Conservation (phyloP, 2,888 invertebrate species). For the Aphidius colemani region DNA sequence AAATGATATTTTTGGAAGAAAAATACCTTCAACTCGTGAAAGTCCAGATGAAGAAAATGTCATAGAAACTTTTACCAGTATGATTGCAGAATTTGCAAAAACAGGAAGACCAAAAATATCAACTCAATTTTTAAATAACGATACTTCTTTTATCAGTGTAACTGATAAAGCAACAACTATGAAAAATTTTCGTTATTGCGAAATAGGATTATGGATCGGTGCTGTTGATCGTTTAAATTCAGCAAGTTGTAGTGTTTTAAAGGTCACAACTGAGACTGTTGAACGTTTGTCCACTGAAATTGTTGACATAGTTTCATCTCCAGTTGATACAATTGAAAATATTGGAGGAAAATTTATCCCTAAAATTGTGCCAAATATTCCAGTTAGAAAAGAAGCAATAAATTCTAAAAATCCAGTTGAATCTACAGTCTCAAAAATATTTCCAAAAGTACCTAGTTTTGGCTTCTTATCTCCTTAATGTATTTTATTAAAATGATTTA, state of each 20-base stretch:
- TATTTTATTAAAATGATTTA: too few species aligned
- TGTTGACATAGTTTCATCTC: background rate
- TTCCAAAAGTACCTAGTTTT: background rate
- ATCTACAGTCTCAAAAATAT: too few species aligned
- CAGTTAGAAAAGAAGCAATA: background rate
- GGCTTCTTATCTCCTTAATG: constrained; percentile 5
- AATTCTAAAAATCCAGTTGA: too few species aligned
- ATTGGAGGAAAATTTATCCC: background rate
- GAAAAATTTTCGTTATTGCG: constrained; percentile 65
- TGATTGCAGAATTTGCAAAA: constrained; percentile 72
- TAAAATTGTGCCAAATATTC: background rate
- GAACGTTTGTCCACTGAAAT: constrained; percentile 21
- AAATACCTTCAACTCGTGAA: background rate
- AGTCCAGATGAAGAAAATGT: constrained; percentile 67
- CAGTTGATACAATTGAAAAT: constrained; percentile 3
- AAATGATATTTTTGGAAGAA: constrained; percentile 41
- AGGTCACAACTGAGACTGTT: constrained; percentile 37
- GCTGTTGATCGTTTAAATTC: constrained; percentile 66
- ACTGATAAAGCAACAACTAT: constrained; percentile 60
- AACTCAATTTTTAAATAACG: constrained; percentile 43
- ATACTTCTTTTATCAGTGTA: constrained; percentile 65
- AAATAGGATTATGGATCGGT: constrained; percentile 73
- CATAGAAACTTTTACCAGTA: constrained; percentile 68
- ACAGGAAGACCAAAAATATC: constrained; percentile 56
- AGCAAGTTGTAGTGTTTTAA: constrained; percentile 59